A percentile compares a stretch with the other conserved stretches of the same genome.
phyloP scores from a whole-genome alignment of 2,888 invertebrate species.

The Clistopyga incitator region DNA sequence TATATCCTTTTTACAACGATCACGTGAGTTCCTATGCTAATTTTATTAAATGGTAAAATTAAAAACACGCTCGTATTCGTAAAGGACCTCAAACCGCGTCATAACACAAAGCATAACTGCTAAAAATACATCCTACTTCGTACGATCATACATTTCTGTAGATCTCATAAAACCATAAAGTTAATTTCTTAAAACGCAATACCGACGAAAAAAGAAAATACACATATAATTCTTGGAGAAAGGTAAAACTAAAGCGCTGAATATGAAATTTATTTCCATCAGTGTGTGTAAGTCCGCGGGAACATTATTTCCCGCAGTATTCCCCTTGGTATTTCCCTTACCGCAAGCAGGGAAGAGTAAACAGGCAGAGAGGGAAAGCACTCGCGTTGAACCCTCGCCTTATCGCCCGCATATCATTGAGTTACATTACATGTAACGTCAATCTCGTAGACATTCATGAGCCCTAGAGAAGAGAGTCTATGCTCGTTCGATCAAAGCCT shows the following conservation, averaged over 20 bases:
- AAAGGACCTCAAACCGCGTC: too few species aligned
- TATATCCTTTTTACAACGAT: too few species aligned
- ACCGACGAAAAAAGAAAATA: background rate
- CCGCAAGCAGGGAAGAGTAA: background rate
- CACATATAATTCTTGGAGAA: background rate
- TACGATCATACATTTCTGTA: too few species aligned
- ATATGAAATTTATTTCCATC: background rate
- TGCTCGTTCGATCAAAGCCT: slow-evolving; percentile 60
- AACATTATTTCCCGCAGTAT: slow-evolving; percentile 1
- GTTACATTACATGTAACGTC: slow-evolving; percentile 45
- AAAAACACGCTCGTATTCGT: too few species aligned
- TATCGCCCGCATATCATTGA: slow-evolving; percentile 53
- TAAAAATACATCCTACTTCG: too few species aligned
- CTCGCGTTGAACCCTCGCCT: slow-evolving; percentile 9
- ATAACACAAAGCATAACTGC: too few species aligned
- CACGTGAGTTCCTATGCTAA: too few species aligned
- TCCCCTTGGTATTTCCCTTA: too few species aligned
- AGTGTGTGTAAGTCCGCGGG: background rate
- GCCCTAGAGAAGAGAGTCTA: slow-evolving; percentile 24
- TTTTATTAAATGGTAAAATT: too few species aligned
- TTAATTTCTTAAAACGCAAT: background rate
- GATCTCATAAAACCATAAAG: too few species aligned
- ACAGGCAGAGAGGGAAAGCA: background rate
- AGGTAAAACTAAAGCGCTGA: background rate
- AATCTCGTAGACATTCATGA: slow-evolving; percentile 60